Base-by-base conservation (phyloP, 2,797 vertebrate genomes). In the Bovichtus diacanthus region DNA sequence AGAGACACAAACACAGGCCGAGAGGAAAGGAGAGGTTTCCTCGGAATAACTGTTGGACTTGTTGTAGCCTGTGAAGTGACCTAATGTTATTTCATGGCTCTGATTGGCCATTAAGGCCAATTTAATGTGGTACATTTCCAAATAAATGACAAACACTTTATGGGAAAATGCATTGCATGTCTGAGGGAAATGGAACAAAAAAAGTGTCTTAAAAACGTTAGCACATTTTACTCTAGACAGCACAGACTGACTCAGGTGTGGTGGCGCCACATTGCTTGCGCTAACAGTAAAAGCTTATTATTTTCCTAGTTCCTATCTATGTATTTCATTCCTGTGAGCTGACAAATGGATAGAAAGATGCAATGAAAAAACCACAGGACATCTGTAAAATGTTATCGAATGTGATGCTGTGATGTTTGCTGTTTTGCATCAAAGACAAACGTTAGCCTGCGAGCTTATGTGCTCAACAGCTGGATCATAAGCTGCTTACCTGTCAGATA, bases 401-500 rank as follows among this genome's bases (percentile, higher is more conserved):
- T 54, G 10, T n/a, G 29, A 6, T 60, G 34, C 65, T 54, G 10
- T n/a, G 29, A 6, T 60, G 34, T 65, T 63, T 73, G 41, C 41
- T 56, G 3, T 51, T 67, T 58, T 31, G 23, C 49, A 62, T 79
- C 27, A 53, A 44, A 47, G 25, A 16, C 23, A 44, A 47, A 63
- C 44, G 27, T 44, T 25, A 46, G 21, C 29, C 69, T 5, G 15
- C 8, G 10, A n/a, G 44, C 23, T 11, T 34, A 11, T 49, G 41
- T 43, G 21, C 29, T 70, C 10, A 11, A 1, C 27, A 54, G 44
- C 7, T n/a, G 15, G 12, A 71, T 67, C 44, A 49, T 61, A 74
- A 78, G 54, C 47, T 65, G 75, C 27, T 51, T 61, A 60, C 19
- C 43, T 70, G 49, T 19, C 66, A 9, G 65, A 59, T 47, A 31